Conservation (phyloP, 2,797 vertebrate species). For the Phoxinus dragarum region DNA sequence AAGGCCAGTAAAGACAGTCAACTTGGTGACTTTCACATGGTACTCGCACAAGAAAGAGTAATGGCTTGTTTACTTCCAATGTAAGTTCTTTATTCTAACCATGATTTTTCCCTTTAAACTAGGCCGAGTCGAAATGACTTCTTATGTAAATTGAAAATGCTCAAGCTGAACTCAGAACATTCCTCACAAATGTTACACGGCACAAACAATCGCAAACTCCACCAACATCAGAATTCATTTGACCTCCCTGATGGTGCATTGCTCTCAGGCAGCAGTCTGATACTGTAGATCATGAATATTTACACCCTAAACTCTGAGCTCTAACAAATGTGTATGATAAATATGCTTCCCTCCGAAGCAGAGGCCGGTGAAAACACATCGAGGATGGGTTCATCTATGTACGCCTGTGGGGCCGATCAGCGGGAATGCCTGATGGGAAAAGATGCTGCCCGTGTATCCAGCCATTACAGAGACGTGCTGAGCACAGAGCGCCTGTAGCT, state of each 20-base stretch:
- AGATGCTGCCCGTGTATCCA: conserved; percentile 24
- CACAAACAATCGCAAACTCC: neutral
- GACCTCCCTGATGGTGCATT: conserved; percentile 25
- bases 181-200: neutral
- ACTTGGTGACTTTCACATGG: neutral
- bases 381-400: conserved; percentile 25
- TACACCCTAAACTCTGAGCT: conserved; percentile 22
- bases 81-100: neutral
- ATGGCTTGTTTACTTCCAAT: no score
- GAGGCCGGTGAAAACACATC: conserved; percentile 9
- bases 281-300: conserved; percentile 36
- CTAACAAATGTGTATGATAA: conserved; percentile 28
- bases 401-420: conserved; percentile 18
- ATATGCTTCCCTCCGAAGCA: conserved; percentile 8
- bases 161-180: neutral
- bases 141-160: neutral
- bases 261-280: conserved; percentile 4
- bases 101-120: neutral
- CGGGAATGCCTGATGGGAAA: conserved; percentile 38
- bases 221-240: neutral
- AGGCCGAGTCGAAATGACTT: neutral
- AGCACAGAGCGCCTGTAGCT: conserved; percentile 9
- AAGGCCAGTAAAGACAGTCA: neutral
- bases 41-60: neutral
- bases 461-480: conserved; percentile 19